Evolutionary conservation across 2,888 invertebrate genomes (phyloP), one percentile per base, ranked within the genome.

Genomic region (Yponomeuta evonymella): DNA sequence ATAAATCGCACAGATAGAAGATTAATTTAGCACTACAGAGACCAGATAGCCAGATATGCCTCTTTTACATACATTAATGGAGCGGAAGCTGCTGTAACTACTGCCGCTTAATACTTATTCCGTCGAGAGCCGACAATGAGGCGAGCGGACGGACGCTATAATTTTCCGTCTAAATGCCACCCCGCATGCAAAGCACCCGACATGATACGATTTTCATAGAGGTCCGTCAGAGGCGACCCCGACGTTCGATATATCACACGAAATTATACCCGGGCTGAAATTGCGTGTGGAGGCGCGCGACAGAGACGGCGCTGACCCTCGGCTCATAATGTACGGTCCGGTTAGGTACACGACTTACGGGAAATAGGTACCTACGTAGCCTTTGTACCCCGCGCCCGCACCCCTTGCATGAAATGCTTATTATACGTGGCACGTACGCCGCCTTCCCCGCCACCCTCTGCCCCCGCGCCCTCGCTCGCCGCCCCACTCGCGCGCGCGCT

Each of bases 331-430:
- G 92, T 93, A 91, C 90, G 89, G 92, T 92, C 93, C 92, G 90
- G 90, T 92, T 92, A 92, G 90, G 92, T 92, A 90, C 88, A 89
- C 90, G 90, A 90, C 91, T 92, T 90, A 90, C 91, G 88, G 89
- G 86, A 88, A 89, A 88, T 89, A 87, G 89, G 90, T 90, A 66
- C 69, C 70, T 67, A 89, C 88, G 87, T 86, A 86, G 83, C 86
- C 84, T 83, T 83, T 79, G 79, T 79, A 83, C 82, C 87, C 88
- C 87, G 87, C 88, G 83, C 88, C 85, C 86, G 81, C 86, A 79
- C 87, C 92, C 90, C 90, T 86, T 92, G 93, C 93, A 93, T 94
- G 94, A 93, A 92, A 92, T 93, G 92, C 93, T 93, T 93, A 93
- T 93, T 93, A 93, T 93, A 92, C 93, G 90, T 89, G 92, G 92